Evolutionary conservation across 2,888 invertebrate genomes (phyloP), one percentile per base, ranked within the genome.

Genomic region (Eubasilissa splendida): DNA sequence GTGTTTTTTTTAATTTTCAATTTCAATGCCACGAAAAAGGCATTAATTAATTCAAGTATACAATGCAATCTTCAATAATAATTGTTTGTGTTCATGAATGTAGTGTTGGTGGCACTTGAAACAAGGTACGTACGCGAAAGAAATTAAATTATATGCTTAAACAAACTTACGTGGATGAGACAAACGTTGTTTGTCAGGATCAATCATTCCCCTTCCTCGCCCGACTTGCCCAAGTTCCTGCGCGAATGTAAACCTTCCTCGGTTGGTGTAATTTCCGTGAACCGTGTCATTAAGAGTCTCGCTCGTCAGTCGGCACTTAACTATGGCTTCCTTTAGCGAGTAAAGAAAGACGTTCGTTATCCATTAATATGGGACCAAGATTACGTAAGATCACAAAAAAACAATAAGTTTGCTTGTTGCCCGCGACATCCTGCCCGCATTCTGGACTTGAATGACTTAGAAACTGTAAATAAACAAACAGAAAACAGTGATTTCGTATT

Each of bases 241-340:
- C 1, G 4, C 4, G 2, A 11, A 31, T 33, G 63, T 63, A 63
- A 63, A 31, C 63, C 63, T 31, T 33, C 11, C 63, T 33, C 12
- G 12, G 31, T 11, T 63, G 12, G 11, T 31, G 22, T 63, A 63
- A 31, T 63, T 63, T 63, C 52, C 50, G 52, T 75, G 75, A 75
- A 75, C 75, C 75, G 14, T 75, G 59, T 60, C 75, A 75, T 75
- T 75, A 75, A 59, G 14, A 22, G 60, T 10, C 22, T 58, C 31
- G 42, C 75, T n/a, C 42, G 75, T 75, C 75, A 59, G 14, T 75
- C 59, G 33, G 33, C 75, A 52, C 75, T 68, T n/a, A 14, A 68
- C 33, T 52, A 68, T 68, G 63, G 33, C 63, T 63, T 63, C 33
- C 63, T 33, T 22, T 22, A 22, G 1, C 42, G 42, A 42, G 42